Conservation (phyloP, 1,140 invertebrate species). For the Phthorimaea operculella region DNA sequence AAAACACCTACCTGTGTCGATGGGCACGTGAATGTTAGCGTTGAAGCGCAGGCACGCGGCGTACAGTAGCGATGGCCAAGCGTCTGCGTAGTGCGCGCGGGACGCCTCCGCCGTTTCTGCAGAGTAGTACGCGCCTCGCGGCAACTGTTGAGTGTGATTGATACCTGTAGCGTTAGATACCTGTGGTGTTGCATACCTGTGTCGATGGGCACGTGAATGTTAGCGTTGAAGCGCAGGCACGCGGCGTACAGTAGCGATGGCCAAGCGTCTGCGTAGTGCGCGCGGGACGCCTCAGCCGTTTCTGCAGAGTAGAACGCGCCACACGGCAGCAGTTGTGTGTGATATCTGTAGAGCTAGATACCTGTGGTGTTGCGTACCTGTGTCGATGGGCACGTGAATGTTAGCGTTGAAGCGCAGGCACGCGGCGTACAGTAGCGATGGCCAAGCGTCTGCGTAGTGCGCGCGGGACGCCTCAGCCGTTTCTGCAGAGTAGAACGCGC, state of each 20-base stretch:
- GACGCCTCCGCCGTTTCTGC: constrained; percentile 95
- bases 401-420: constrained; percentile 72
- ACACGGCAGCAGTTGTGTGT: too few relatives aligned
- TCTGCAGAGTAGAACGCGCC: constrained; percentile 98
- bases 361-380: too few relatives aligned
- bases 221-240: constrained; percentile 72
- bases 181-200: too few relatives aligned
- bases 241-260: constrained; percentile 94
- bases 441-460: constrained; percentile 94
- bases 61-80: constrained; percentile 95
- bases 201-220: too few relatives aligned
- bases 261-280: constrained; percentile 93
- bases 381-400: neutral
- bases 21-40: constrained; percentile 1
- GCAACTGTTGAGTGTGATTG: too few relatives aligned
- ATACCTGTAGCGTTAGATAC: too few relatives aligned
- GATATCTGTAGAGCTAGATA: too few relatives aligned
- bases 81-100: constrained; percentile 87
- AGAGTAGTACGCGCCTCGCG: constrained; percentile 98
- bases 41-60: constrained; percentile 82
- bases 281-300: constrained; percentile 91
- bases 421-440: constrained; percentile 92
- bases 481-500: constrained; percentile 97
- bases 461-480: constrained; percentile 92
- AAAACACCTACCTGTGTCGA: too few relatives aligned